phyloP scores from a whole-genome alignment of 2,113 vertebrate species.

The Saccopteryx leptura region DNA sequence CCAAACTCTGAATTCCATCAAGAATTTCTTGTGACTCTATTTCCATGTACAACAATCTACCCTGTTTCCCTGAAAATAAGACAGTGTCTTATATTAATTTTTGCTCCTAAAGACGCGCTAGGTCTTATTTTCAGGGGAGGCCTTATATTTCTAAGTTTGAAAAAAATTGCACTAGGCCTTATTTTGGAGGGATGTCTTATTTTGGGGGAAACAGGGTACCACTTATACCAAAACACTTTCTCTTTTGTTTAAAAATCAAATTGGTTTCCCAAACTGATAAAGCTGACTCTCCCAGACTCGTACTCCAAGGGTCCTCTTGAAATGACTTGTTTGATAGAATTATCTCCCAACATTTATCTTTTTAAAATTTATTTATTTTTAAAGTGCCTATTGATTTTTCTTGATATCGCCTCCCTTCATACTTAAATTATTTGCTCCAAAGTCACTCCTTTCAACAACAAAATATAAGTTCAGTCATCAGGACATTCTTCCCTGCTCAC shows the following conservation, averaged over 20 bases:
- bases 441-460: slow-evolving; percentile 38
- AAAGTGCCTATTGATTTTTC: not conserved
- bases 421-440: not conserved
- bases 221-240: not conserved
- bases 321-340: not conserved
- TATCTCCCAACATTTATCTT: not conserved
- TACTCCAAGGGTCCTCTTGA: not conserved
- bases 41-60: too few relatives aligned
- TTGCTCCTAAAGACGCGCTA: too few relatives aligned
- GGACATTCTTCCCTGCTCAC: not conserved
- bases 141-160: too few relatives aligned
- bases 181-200: too few relatives aligned
- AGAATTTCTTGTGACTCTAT: too few relatives aligned
- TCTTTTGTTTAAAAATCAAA: slow-evolving; percentile 35
- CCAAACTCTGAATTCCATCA: too few relatives aligned
- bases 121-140: too few relatives aligned
- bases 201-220: not conserved
- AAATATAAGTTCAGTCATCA: not conserved
- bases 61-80: too few relatives aligned
- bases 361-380: not conserved
- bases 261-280: not conserved
- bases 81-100: too few relatives aligned
- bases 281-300: not conserved
- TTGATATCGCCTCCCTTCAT: not conserved
- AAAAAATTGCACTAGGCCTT: too few relatives aligned